Percentiles rank a stretch among this genome's conserved stretches.
Evolutionary conservation across 2,797 vertebrate species (phyloP).

Genomic region (Semotilus atromaculatus): DNA sequence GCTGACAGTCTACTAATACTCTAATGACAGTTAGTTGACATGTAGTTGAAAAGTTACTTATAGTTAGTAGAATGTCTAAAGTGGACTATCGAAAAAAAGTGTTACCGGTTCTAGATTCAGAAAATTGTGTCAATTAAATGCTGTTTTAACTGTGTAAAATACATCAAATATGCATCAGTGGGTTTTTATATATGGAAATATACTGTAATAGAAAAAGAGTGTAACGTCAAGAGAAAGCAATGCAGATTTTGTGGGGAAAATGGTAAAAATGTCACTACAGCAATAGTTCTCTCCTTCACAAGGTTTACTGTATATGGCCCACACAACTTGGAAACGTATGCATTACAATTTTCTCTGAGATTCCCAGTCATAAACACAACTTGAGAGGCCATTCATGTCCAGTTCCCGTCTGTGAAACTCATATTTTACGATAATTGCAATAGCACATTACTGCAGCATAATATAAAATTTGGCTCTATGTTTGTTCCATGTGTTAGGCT

Average conservation of each 20-base stretch:
- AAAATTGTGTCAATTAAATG: background rate
- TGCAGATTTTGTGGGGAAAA: background rate
- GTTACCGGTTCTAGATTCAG: too few relatives aligned
- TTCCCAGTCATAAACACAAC: background rate
- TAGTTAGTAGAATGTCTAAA: too few relatives aligned
- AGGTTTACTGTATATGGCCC: background rate
- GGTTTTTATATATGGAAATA: background rate
- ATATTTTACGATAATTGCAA: background rate
- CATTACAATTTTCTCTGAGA: background rate
- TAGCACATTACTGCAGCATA: background rate
- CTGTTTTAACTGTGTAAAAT: too few relatives aligned
- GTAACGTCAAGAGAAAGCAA: background rate
- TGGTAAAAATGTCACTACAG: background rate
- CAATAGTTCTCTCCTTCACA: background rate
- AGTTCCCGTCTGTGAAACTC: background rate
- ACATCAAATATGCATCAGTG: background rate
- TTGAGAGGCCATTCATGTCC: background rate
- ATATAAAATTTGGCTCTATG: background rate
- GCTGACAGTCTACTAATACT: too few relatives aligned
- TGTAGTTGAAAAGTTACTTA: too few relatives aligned
- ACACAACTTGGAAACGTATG: too few relatives aligned
- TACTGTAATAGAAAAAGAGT: background rate
- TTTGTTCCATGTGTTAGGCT: background rate
- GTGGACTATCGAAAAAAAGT: too few relatives aligned
- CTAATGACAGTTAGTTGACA: too few relatives aligned